phyloP scores from a whole-genome alignment of 2,888 invertebrate genomes.

The Hydropsyche betteni region DNA sequence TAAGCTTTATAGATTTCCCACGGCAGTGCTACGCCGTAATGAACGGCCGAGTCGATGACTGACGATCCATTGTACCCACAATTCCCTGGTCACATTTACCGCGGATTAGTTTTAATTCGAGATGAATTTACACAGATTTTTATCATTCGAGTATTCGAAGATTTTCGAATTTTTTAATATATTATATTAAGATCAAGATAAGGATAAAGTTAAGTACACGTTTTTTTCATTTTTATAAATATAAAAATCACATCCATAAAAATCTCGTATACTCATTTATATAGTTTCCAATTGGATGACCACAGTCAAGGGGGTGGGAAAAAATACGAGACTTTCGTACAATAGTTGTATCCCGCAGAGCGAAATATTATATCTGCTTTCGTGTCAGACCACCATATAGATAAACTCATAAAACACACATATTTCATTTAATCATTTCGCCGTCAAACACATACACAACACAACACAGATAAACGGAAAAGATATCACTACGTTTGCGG shows the following conservation, averaged over 20 bases:
- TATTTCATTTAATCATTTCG: conserved; percentile 34
- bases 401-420: conserved; percentile 36
- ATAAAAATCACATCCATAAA: background rate
- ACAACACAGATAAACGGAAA: conserved; percentile 27
- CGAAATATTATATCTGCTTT: background rate
- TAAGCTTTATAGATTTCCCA: conserved; percentile 50
- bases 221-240: too few species aligned
- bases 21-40: conserved; percentile 38
- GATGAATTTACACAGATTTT: background rate
- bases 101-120: conserved; percentile 7
- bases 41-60: conserved; percentile 38
- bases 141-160: background rate
- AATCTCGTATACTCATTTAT: background rate
- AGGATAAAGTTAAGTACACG: too few species aligned
- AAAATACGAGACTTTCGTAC: too few species aligned
- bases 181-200: too few species aligned
- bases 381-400: conserved; percentile 27
- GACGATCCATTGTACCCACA: conserved; percentile 27
- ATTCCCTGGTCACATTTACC: background rate
- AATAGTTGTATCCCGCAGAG: too few species aligned
- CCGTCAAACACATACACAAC: conserved; percentile 27
- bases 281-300: background rate
- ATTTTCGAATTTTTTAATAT: too few species aligned
- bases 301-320: too few species aligned
- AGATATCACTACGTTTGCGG: conserved; percentile 33